Evolutionary conservation across 2,113 vertebrate genomes (phyloP).

Genomic region (Apteryx mantelli): DNA sequence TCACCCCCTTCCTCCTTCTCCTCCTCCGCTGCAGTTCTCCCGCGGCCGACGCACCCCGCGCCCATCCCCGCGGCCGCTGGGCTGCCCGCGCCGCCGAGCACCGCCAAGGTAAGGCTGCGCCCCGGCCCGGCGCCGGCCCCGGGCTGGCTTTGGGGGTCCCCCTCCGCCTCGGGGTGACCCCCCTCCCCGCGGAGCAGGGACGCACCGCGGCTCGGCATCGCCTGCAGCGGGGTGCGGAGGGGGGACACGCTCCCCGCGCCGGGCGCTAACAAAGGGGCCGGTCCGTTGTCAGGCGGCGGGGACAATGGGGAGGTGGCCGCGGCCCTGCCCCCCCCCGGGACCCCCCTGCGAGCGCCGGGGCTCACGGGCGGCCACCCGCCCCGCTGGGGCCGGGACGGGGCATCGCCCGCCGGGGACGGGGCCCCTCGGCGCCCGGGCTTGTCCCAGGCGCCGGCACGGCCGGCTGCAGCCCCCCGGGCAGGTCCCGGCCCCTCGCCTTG

Average conservation of each 20-base stretch:
- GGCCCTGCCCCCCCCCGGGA: not conserved
- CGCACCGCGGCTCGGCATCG: too few species aligned
- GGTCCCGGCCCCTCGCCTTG: not conserved
- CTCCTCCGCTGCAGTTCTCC: not conserved
- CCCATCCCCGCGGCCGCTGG: not conserved
- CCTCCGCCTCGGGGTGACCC: not conserved
- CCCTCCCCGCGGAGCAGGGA: not conserved
- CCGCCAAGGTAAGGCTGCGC: slow-evolving; percentile 60
- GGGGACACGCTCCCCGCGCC: too few species aligned
- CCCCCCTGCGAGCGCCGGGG: not conserved
- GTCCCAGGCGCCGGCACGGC: not conserved
- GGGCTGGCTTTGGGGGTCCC: not conserved
- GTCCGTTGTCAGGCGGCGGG: not conserved
- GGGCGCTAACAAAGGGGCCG: not conserved
- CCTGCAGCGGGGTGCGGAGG: too few species aligned
- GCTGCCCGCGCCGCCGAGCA: not conserved
- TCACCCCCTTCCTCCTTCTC: not conserved
- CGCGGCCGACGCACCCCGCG: not conserved
- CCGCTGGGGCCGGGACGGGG: too few species aligned
- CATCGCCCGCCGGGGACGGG: too few species aligned
- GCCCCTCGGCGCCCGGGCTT: not conserved
- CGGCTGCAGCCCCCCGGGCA: too few species aligned
- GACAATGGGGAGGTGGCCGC: too few species aligned
- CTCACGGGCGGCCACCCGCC: not conserved
- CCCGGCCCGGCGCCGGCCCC: not conserved